Base-by-base conservation (phyloP, 1,140 invertebrate genomes). In the Gonioctena quinquepunctata region DNA sequence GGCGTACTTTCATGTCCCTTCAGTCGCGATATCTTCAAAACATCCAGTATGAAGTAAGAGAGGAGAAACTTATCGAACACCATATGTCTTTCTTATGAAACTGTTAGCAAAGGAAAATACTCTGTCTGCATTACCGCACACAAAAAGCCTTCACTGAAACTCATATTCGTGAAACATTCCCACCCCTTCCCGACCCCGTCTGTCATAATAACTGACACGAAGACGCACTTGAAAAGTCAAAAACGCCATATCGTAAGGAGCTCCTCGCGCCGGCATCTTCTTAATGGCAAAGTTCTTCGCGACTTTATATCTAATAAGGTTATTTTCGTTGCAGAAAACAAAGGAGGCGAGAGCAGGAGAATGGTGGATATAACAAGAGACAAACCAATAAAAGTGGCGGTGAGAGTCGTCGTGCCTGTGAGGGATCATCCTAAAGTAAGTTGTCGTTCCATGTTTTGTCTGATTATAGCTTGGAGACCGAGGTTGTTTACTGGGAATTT, bases 381-480 rank as follows among this genome's bases (percentile, higher is more conserved):
- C 82, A 92, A 92, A 79, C 91, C 92, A 21, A 91, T 94, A 62
- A 92, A 93, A 85, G 90, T 94, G 56, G 89, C 91, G 66, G 92
- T 93, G 27, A 88, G 91, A 76, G 92, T 94, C 59, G 87, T 92
- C 7, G 92, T 94, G 18, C 93, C 93, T 1, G 91, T 93, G 28
- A 85, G 91, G 70, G 92, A 94, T 83, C 92, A 94, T 84, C 93
- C 93, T 60, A 94, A 93, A 87, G 92, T 92, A 83, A 87, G 82
- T 76, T n/a, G 26, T 42, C 28, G 19, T 62, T 42, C 16, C 33
- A 3, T 42, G 13, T 42, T 42, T 42, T 42, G 33, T 42, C 33
- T 42, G 33, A 42, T 42, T 42, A 42, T 11, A n/a, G n/a, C n/a
- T n/a, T n/a, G n/a, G n/a, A n/a, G n/a, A n/a, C n/a, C n/a, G n/a